Base-by-base conservation (phyloP, 2,888 invertebrate species). In the Sesia apiformis region DNA sequence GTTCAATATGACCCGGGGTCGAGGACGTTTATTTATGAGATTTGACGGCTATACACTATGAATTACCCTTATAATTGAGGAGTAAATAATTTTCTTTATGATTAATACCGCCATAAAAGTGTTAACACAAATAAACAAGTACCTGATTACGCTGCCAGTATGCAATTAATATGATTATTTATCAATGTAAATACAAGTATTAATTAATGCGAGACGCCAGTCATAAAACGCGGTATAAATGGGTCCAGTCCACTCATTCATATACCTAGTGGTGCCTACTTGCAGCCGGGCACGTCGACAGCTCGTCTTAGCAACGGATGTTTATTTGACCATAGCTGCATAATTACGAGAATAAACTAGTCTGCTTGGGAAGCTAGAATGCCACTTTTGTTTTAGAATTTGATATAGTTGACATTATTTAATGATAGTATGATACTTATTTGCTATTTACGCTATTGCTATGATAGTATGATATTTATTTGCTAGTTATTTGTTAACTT, bases 1-100 rank as follows among this genome's bases (percentile, higher is more conserved):
- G 61, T 58, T 56, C 56, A 61, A 62, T 60, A 59, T 66, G 69
- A 70, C 71, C 70, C 60, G 56, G 54, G 69, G 71, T 73, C 67
- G 53, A 65, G 64, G 66, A 42, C 67, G 67, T 59, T 63, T 61
- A 64, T 64, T 64, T 52, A 52, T 40, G 46, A 8, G 23, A 46
- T 8, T 46, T 46, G 8, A 7, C 46, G 23, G 3, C 8, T 43
- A 43, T 6, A 1, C 23, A 23, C 23, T 23, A 23, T 23, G 23
- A 23, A 23, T 23, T 23, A 23, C 23, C 23, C 23, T 23, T 23
- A 23, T 23, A 23, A 23, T 23, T 23, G 23, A 23, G 23, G 23
- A 23, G 23, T 23, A 23, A 23, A 23, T 23, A 23, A 23, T 23
- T 23, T 23, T 23, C 23, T 23, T 23, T 23, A 23, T 23, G 23